Conservation (phyloP, 2,797 vertebrate species). For the Gambusia yucatana region DNA sequence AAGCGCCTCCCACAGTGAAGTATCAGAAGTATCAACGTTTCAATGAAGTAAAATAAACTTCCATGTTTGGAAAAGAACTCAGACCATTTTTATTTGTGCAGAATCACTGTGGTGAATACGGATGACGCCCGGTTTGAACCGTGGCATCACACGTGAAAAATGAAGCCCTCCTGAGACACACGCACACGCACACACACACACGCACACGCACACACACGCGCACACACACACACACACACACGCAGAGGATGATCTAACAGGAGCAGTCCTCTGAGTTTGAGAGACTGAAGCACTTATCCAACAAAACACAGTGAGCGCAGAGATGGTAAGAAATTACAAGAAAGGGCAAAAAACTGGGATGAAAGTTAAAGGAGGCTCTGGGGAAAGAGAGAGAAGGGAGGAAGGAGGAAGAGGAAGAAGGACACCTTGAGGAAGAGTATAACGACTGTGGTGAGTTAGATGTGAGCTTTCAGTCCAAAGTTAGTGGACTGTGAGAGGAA, state of each 20-base stretch:
- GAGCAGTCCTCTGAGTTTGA: conserved; percentile 37
- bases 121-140: conserved; percentile 47
- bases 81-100: conserved; percentile 25
- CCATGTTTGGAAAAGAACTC: neutral
- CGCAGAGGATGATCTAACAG: conserved; percentile 54
- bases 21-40: too few species aligned
- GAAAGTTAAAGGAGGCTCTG: conserved; percentile 55
- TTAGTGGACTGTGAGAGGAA: conserved; percentile 15
- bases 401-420: conserved; percentile 28
- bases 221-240: conserved; percentile 52
- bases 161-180: neutral
- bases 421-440: conserved; percentile 42
- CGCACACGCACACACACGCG: conserved; percentile 20
- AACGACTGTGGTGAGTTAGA: conserved; percentile 22
- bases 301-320: conserved; percentile 41
- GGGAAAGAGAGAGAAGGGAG: conserved; percentile 35
- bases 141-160: conserved; percentile 5
- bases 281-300: conserved; percentile 63
- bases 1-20: too few species aligned
- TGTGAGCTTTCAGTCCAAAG: conserved; percentile 19
- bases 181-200: conserved; percentile 23
- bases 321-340: conserved; percentile 43
- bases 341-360: conserved; percentile 30
- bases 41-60: too few species aligned
- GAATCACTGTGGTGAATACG: conserved; percentile 59